phyloP scores from a whole-genome alignment of 2,888 invertebrate species.

The Nemurella pictetii region DNA sequence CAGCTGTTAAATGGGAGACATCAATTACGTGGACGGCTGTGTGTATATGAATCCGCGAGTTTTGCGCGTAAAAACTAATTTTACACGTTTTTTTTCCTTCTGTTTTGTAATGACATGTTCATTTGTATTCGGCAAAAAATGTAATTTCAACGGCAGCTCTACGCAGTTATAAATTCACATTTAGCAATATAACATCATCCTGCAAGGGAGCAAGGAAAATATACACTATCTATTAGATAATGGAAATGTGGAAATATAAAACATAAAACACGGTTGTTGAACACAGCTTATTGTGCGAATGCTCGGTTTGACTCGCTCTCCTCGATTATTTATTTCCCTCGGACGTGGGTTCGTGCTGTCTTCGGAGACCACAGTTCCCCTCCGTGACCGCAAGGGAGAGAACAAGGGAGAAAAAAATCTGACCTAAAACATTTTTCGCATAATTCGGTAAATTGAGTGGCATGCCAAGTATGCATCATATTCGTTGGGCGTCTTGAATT shows the following conservation, averaged over 20 bases:
- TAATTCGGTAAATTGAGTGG: background rate
- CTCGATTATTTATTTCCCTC: background rate
- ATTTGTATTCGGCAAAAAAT: constrained; percentile 12
- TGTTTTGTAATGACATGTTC: constrained; percentile 23
- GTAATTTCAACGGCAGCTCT: constrained; percentile 7
- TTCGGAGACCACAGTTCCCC: background rate
- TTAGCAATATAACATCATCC: background rate
- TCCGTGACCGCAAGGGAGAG: background rate
- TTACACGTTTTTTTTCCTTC: constrained; percentile 16
- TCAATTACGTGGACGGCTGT: constrained; percentile 3
- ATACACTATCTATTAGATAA: background rate
- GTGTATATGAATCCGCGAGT: background rate
- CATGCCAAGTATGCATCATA: background rate
- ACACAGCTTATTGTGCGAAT: too few relatives aligned
- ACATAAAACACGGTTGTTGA: too few relatives aligned
- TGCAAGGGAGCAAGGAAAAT: background rate
- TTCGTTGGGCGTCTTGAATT: background rate
- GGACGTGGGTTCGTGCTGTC: background rate
- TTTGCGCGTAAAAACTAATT: constrained; percentile 5
- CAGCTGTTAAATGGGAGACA: constrained; percentile 28
- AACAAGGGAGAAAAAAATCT: background rate
- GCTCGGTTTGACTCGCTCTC: too few relatives aligned
- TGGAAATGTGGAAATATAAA: background rate
- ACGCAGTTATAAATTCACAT: constrained; percentile 14
- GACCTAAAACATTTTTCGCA: background rate